These are phyloP conservation scores for Nansenia antarctica DNA, from an alignment of 2,113 vertebrate genomes.

Conservation along the genomic window DNA sequence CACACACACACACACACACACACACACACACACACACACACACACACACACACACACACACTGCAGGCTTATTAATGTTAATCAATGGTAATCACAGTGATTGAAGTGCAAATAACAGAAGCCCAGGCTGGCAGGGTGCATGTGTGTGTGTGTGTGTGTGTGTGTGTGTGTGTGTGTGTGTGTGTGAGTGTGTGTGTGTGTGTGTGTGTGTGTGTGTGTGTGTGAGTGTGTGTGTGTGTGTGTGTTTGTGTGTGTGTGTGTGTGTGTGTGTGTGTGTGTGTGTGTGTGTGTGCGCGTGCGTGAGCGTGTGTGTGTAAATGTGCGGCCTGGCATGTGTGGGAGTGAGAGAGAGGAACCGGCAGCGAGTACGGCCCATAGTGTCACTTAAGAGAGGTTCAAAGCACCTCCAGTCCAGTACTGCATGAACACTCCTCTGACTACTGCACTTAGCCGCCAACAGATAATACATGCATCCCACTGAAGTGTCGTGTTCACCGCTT, in stretches of 20 bases:
- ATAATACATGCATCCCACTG: background rate
- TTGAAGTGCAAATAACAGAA: background rate
- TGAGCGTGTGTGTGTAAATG: conserved; percentile 4
- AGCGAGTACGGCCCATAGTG: background rate
- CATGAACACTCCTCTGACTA: background rate
- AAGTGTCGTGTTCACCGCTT: background rate
- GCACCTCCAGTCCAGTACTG: too few relatives aligned
- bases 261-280: conserved; percentile 6
- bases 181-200: conserved; percentile 6
- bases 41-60: conserved; percentile 1
- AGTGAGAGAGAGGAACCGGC: background rate
- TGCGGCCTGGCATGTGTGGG: conserved; percentile 5
- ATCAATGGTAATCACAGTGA: background rate
- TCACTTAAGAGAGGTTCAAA: background rate
- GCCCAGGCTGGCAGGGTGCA: background rate
- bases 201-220: background rate
- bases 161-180: conserved; percentile 9
- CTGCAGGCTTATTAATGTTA: background rate
- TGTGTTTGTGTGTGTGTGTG: conserved; percentile 8
- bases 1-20: conserved; percentile 1
- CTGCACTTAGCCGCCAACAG: background rate
- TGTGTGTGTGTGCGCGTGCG: conserved; percentile 4
- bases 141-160: conserved; percentile 1
- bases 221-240: background rate
- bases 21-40: conserved; percentile 7